Evolutionary conservation across 2,797 vertebrate species (phyloP).

Genomic region (Urocyon cinereoargenteus): DNA sequence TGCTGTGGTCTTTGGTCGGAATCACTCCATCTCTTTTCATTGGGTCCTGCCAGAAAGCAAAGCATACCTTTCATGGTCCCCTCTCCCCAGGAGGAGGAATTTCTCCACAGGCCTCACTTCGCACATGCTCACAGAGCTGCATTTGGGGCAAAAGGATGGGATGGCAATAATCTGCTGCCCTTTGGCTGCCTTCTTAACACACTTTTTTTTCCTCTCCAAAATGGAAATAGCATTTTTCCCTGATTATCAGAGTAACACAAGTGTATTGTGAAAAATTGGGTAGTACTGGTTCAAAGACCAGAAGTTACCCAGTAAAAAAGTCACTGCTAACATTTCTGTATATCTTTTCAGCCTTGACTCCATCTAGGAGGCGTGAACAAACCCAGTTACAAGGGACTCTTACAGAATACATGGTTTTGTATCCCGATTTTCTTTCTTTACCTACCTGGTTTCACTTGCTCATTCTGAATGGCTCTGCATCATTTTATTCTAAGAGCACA

Average conservation of each 20-base stretch:
- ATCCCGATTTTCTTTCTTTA: not conserved
- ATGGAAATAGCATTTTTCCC: constrained; percentile 23
- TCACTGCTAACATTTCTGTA: not conserved
- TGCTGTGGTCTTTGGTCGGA: constrained; percentile 44
- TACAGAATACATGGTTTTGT: rapidly evolving
- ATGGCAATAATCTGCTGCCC: not conserved
- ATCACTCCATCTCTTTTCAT: constrained; percentile 39
- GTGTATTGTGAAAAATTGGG: not conserved
- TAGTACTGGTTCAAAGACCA: not conserved
- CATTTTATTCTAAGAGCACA: not conserved
- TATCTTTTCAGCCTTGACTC: not conserved
- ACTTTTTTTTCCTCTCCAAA: not conserved
- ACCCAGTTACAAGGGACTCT: not conserved
- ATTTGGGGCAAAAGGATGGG: not conserved
- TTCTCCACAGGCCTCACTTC: not conserved
- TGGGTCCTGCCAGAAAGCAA: constrained; percentile 37
- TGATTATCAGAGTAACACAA: not conserved
- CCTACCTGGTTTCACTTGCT: not conserved
- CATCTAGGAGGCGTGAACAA: not conserved
- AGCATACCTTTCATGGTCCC: not conserved
- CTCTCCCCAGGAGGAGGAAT: not conserved
- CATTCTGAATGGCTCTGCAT: not conserved
- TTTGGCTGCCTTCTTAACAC: constrained; percentile 25
- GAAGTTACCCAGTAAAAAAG: not conserved
- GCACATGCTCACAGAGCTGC: not conserved